phyloP scores from a whole-genome alignment of 2,113 vertebrate genomes.

The Chamaetylas fuelleborni region DNA sequence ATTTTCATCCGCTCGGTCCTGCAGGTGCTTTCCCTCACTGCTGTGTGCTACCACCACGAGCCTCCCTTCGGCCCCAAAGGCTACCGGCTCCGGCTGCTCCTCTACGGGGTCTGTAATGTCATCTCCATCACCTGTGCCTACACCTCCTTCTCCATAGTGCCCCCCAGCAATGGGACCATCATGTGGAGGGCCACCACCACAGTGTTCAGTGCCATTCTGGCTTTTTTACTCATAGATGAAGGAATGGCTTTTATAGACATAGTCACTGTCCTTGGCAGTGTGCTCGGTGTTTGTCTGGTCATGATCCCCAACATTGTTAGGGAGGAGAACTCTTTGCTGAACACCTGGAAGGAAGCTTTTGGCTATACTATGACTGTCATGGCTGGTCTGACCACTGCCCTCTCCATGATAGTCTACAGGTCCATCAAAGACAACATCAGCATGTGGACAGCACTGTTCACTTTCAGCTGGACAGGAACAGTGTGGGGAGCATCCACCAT shows the following conservation, averaged over 20 bases:
- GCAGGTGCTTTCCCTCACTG: conserved; percentile 89
- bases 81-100: conserved; percentile 90
- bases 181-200: conserved; percentile 98
- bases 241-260: conserved; percentile 87
- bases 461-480: conserved; percentile 96
- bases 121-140: conserved; percentile 98
- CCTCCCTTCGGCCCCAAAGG: conserved; percentile 93
- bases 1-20: conserved; percentile 97
- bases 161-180: conserved; percentile 94
- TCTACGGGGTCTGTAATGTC: conserved; percentile 95
- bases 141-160: conserved; percentile 96
- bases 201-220: conserved; percentile 92
- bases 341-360: conserved; percentile 96
- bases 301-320: conserved; percentile 93
- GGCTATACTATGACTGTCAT: conserved; percentile 97
- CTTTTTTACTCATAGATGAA: conserved; percentile 94
- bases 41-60: conserved; percentile 91
- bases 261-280: conserved; percentile 86
- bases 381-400: conserved; percentile 93
- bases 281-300: conserved; percentile 92
- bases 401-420: conserved; percentile 97
- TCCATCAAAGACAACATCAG: conserved; percentile 94
- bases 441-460: conserved; percentile 99
- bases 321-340: conserved; percentile 87
- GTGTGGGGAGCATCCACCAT: conserved; percentile 95